Base-by-base conservation (phyloP, 2,888 invertebrate species). In the Galerucella pusilla region DNA sequence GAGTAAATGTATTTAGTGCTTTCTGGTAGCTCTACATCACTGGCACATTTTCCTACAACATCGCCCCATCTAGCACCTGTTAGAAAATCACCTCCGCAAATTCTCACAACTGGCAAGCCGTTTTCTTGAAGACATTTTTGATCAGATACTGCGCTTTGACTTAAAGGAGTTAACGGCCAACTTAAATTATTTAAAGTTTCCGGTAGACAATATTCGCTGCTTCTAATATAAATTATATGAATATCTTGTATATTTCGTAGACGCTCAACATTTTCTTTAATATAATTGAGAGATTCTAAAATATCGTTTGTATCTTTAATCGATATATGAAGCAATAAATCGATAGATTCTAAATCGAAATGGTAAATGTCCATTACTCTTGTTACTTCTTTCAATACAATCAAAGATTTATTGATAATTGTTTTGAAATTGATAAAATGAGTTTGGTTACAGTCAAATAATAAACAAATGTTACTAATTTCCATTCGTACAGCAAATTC, bases 71-170 rank as follows among this genome's bases (percentile, higher is more conserved):
- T 79, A 35, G 90, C 90, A 12, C 93, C 93, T 7, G 87, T 80
- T 5, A 90, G 81, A 82, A 92, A 92, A 73, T 90, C 88, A 1
- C 93, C 93, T 10, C 81, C 71, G 81, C 93, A 93, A 70, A 86
- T 85, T 79, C 92, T 87, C 42, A 88, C 90, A 2, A 91, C 89
- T 1, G 92, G 92, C 71, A 91, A 85, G 1, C 90, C 91, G 81
- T 91, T 90, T 7, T 84, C 81, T 84, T 90, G 89, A 60, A 92
- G 85, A 80, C 93, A 93, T 68, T 92, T 87, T 79, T 91, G 88
- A 60, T 87, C 87, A 1, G 92, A 89, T 4, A 90, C 88, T 1
- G 89, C 87, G 61, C 89, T 88, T 72, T 89, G 88, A 1, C 90
- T 91, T 45, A 90, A 88, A 20, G 81, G 80, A 14, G 91, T 90